Base-by-base conservation (phyloP, 2,797 vertebrate species). In the Typhlichthys eigenmanni region DNA sequence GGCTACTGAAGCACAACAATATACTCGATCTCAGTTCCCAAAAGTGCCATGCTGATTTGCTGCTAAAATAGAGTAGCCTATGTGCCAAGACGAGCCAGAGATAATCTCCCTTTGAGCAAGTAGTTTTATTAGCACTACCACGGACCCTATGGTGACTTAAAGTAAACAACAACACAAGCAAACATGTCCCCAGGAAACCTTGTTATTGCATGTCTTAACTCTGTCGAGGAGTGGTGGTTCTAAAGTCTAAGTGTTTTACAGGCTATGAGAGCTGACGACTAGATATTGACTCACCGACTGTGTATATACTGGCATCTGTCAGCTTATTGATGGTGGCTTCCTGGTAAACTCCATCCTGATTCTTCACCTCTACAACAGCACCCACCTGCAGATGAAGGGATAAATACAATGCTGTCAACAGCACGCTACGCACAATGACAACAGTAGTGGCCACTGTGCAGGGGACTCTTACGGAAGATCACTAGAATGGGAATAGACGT, bases 301-400 rank as follows among this genome's bases (percentile, higher is more conserved):
- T 94, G 72, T 94, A 94, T 78, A 93, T 86, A 71, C 93, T 94
- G 1, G 92, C 93, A 47, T 94, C 93, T 0, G 93, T 94, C 78
- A 94, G 86, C 78, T 94, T 94, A 85, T 91, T 94, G 79, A 94
- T 94, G 50, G 88, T 90, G 68, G 92, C 93, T 72, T 93, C 90
- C 77, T 91, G 92, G 78, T 92, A 93, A 71, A 92, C 82, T 69
- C 92, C 93, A 48, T 93, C 92, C 69, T 86, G 92, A 66, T 90
- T 94, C 82, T 91, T 93, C 64, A 91, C 93, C 81, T 94, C 93
- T 1, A 94, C 93, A 58, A 92, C 88, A 66, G 88, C 89, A 32
- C 93, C 93, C 62, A 94, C 93, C 93, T 94, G 72, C 67, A 78
- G 62, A 7, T 6, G 47, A 17, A 13, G 61, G 11, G 32, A 13